These are phyloP conservation scores for Natrix natrix DNA, from an alignment of 2,797 vertebrate species.

Conservation along the genomic window DNA sequence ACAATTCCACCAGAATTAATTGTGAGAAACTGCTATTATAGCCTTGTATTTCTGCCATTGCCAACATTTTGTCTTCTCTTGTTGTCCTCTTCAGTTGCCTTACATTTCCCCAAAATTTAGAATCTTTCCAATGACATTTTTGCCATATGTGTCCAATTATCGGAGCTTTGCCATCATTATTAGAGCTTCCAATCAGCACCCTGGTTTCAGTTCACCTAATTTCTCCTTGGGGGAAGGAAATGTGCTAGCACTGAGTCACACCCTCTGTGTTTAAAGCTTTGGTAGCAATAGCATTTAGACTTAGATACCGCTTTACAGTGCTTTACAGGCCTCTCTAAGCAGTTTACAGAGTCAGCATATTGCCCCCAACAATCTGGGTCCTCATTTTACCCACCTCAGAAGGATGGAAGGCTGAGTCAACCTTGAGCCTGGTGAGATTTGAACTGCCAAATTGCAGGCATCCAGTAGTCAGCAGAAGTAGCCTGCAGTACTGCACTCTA, in stretches of 20 bases:
- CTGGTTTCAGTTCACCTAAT: background rate
- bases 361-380: too few species aligned
- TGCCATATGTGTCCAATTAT: background rate
- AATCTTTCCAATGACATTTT: background rate
- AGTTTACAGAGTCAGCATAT: too few species aligned
- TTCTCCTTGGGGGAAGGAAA: background rate
- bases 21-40: background rate
- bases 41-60: background rate
- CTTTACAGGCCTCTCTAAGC: too few species aligned
- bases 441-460: too few species aligned
- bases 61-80: background rate
- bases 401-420: too few species aligned
- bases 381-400: too few species aligned
- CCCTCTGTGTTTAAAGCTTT: background rate
- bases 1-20: background rate
- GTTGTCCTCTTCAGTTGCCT: background rate
- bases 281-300: too few species aligned
- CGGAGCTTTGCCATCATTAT: background rate
- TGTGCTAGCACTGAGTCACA: background rate
- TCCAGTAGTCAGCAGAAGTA: too few species aligned
- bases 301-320: too few species aligned
- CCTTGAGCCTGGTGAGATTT: too few species aligned
- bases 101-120: background rate
- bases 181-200: background rate
- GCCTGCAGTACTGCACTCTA: too few species aligned